These are phyloP conservation scores for Cheiracanthium punctorium DNA, from an alignment of 2,888 invertebrate genomes.

Conservation along the genomic window DNA sequence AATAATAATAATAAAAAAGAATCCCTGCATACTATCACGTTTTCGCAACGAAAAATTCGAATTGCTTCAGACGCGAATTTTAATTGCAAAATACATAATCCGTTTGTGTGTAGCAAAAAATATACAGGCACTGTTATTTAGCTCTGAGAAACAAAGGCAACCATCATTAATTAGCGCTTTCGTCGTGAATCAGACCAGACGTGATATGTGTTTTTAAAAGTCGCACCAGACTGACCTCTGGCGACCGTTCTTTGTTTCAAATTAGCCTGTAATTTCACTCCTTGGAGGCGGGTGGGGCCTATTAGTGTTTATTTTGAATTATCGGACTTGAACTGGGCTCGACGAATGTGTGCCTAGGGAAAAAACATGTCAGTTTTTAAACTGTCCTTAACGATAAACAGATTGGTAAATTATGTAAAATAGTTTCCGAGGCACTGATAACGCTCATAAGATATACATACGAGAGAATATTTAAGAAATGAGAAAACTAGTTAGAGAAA, in stretches of 20 bases:
- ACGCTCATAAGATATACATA: neutral
- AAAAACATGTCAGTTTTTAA: neutral
- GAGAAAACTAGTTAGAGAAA: neutral
- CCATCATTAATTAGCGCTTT: slow-evolving; percentile 47
- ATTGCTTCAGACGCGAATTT: neutral
- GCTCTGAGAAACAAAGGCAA: neutral
- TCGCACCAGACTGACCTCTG: slow-evolving; percentile 7
- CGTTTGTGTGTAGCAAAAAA: neutral
- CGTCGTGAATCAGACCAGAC: slow-evolving; percentile 39
- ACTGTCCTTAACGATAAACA: neutral
- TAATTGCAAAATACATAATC: neutral
- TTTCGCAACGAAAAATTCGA: neutral
- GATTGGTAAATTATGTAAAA: neutral
- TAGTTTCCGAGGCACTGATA: neutral
- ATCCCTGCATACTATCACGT: neutral
- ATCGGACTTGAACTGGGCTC: neutral
- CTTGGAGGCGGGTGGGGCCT: neutral
- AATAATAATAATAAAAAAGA: no score
- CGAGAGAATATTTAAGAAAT: neutral
- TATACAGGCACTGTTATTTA: neutral
- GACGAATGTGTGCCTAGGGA: neutral
- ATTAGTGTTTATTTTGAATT: neutral
- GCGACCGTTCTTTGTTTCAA: neutral
- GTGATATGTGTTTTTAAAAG: slow-evolving; percentile 1
- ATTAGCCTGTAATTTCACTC: neutral